Percentiles rank a stretch among this genome's conserved stretches.
These are phyloP conservation scores for Anadara kagoshimensis DNA, from an alignment of 1,140 invertebrate species.

Conservation along the genomic window DNA sequence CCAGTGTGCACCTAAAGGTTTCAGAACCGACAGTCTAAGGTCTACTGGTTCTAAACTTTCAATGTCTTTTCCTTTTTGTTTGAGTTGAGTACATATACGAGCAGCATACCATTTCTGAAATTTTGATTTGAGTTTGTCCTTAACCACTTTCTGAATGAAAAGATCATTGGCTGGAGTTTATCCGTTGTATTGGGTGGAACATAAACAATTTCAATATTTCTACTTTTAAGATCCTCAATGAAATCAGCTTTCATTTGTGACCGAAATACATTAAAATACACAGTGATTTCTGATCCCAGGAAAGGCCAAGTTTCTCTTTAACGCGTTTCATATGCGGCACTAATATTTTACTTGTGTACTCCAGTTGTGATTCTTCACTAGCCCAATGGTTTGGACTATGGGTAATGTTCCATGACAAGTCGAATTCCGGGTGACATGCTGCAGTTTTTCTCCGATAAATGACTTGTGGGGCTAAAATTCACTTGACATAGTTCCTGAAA, in stretches of 20 bases:
- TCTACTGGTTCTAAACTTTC: too few relatives aligned
- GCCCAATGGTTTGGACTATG: constrained; percentile 11
- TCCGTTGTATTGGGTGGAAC: not conserved
- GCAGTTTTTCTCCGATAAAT: constrained; percentile 8
- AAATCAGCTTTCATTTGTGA: constrained; percentile 18
- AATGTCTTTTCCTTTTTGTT: not conserved
- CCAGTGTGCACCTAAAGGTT: too few relatives aligned
- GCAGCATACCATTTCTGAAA: constrained; percentile 2
- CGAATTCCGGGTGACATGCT: constrained; percentile 7
- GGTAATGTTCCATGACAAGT: too few relatives aligned
- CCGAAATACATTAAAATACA: constrained; percentile 11
- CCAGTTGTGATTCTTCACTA: not conserved
- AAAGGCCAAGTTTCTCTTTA: not conserved
- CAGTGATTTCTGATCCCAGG: not conserved
- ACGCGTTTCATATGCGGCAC: too few relatives aligned
- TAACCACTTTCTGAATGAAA: not conserved
- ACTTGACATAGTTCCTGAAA: not conserved
- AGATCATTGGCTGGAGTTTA: not conserved
- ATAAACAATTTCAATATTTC: not conserved
- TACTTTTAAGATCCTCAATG: constrained; percentile 7
- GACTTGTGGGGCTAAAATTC: constrained; percentile 13
- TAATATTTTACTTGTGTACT: not conserved
- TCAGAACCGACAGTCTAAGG: too few relatives aligned
- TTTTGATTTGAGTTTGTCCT: constrained; percentile 2
- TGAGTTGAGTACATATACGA: not conserved